phyloP scores from a whole-genome alignment of 2,113 vertebrate genomes.

The Zootoca vivipara region DNA sequence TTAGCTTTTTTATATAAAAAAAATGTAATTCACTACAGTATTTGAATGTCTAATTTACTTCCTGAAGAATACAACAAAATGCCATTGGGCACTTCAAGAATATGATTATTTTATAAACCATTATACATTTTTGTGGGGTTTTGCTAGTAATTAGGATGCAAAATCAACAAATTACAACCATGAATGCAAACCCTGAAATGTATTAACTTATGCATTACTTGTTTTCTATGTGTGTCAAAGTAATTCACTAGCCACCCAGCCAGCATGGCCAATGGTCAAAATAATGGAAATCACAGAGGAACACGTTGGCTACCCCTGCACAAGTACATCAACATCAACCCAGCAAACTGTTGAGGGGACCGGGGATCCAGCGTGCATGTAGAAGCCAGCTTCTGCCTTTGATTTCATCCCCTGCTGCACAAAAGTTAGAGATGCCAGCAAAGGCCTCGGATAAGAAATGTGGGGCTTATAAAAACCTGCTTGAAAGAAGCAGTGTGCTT shows the following conservation, averaged over 20 bases:
- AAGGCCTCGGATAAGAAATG: not conserved
- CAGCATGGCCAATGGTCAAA: no score
- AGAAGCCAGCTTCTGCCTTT: not conserved
- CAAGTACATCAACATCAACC: not conserved
- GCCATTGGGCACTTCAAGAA: not conserved
- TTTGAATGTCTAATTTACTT: not conserved
- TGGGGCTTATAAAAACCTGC: not conserved
- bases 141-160: not conserved
- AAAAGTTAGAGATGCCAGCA: not conserved
- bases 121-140: no score
- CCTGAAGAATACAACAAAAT: not conserved
- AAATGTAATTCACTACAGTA: not conserved
- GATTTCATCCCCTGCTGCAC: not conserved
- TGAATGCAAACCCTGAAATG: not conserved
- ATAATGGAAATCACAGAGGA: no score
- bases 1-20: not conserved
- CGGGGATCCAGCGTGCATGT: not conserved
- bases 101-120: no score
- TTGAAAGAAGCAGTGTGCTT: not conserved
- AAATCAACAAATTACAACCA: not conserved
- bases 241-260: not conserved
- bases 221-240: not conserved
- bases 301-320: no score
- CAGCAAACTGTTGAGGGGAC: not conserved
- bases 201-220: not conserved